phyloP scores from a whole-genome alignment of 2,888 invertebrate genomes.

The Tachina fera region DNA sequence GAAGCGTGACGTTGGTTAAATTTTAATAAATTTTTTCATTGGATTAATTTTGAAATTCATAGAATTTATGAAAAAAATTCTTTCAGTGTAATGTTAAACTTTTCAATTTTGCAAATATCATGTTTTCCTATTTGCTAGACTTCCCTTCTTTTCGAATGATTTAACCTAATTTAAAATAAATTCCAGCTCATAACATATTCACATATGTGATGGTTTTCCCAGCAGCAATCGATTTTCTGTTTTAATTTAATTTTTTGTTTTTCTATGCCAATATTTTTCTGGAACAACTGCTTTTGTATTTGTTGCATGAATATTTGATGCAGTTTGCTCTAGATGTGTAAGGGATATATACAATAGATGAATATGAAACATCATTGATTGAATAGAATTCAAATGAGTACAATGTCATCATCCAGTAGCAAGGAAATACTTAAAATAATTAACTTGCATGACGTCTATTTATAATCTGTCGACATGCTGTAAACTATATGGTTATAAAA shows the following conservation, averaged over 20 bases:
- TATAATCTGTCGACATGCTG: not conserved
- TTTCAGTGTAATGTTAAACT: too few species aligned
- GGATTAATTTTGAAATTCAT: too few species aligned
- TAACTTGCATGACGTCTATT: constrained; percentile 39
- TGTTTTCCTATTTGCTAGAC: too few species aligned
- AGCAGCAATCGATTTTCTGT: not conserved
- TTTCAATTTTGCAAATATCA: too few species aligned
- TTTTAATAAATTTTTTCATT: too few species aligned
- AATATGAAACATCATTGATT: constrained; percentile 38
- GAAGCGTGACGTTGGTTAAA: too few species aligned
- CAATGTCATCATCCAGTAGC: constrained; percentile 51
- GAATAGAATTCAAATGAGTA: constrained; percentile 48
- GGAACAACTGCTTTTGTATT: constrained; percentile 9
- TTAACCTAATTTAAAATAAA: too few species aligned
- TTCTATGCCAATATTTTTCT: not conserved
- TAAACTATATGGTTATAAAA: not conserved
- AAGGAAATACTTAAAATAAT: constrained; percentile 53
- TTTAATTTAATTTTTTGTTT: not conserved
- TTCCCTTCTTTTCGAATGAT: too few species aligned
- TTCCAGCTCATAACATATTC: too few species aligned
- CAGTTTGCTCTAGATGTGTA: constrained; percentile 5
- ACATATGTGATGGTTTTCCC: not conserved
- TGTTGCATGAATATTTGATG: constrained; percentile 43
- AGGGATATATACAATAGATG: not conserved
- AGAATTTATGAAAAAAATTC: too few species aligned